Evolutionary conservation across 2,113 vertebrate species (phyloP).

Genomic region (Rhabdomys dilectus): DNA sequence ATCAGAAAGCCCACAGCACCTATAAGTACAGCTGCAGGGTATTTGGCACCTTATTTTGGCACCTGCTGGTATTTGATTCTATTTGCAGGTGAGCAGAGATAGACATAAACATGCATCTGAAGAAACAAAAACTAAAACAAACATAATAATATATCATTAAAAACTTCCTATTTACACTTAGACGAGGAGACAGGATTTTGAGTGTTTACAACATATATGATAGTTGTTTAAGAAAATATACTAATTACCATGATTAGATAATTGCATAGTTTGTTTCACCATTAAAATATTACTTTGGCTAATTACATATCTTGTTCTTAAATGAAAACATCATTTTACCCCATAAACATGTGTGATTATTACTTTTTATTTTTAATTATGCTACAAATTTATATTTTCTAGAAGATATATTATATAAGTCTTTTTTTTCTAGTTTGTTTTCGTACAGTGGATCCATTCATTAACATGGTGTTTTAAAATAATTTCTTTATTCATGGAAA

Average conservation of each 20-base stretch:
- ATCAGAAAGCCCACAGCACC: neutral
- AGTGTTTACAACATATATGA: neutral
- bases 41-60: no score
- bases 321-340: neutral
- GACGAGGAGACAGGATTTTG: neutral
- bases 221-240: neutral
- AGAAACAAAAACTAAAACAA: neutral
- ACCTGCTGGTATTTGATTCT: no score
- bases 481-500: neutral
- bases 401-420: neutral
- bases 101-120: neutral
- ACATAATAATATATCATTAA: neutral
- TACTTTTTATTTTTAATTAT: neutral
- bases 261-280: neutral
- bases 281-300: neutral
- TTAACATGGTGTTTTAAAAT: neutral
- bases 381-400: neutral
- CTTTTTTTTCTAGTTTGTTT: neutral
- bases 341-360: neutral
- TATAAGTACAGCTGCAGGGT: neutral
- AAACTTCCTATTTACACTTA: neutral
- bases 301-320: neutral
- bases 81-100: neutral
- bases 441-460: neutral
- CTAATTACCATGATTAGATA: neutral